Base-by-base conservation (phyloP, 2,113 vertebrate species). In the Trematomus loennbergii region DNA sequence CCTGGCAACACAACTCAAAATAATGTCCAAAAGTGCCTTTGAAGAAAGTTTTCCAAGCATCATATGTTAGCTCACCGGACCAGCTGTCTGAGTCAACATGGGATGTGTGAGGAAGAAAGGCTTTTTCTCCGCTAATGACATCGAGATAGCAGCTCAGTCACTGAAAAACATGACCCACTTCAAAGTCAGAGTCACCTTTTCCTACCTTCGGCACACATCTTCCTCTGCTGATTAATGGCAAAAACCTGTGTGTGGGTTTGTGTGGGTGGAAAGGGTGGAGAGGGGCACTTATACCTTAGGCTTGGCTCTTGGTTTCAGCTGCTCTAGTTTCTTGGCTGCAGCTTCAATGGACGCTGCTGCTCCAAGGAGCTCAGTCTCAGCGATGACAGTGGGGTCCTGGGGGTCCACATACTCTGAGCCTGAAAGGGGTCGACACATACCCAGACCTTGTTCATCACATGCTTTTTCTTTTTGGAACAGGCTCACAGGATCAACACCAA, bases 261-360 rank as follows among this genome's bases (percentile, higher is more conserved):
- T 79, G 73, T 83, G 87, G 63, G 59, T 67, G 77, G 64, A 49
- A 57, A 71, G 61, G 70, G 70, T 77, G 83, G 70, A 70, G 67
- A 69, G 73, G 88, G 79, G 81, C 78, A 72, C 74, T 57, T 68
- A 11, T 94, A 99, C 98, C 97, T 98, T 99, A 20, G 98, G 98
- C 81, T 99, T 99, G 88, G 97, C 97, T 94, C 98, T 94, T 45
- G 98, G 98, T 88, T 97, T 99, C 87, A 99, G 96, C 86, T 99
- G 98, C 91, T 99, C 98, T 75, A 99, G 94, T 94, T 99, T 99
- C 96, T 99, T 99, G 80, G 98, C 98, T 40, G 98, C 98, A 33
- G 98, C 98, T 93, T 99, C 98, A 74, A 99, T 99, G 71, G 98
- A 99, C 0, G 98, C 98, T 10, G 98, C 98, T 10, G 98, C 98